phyloP scores from a whole-genome alignment of 2,888 invertebrate genomes.

The Tortricodes alternella region DNA sequence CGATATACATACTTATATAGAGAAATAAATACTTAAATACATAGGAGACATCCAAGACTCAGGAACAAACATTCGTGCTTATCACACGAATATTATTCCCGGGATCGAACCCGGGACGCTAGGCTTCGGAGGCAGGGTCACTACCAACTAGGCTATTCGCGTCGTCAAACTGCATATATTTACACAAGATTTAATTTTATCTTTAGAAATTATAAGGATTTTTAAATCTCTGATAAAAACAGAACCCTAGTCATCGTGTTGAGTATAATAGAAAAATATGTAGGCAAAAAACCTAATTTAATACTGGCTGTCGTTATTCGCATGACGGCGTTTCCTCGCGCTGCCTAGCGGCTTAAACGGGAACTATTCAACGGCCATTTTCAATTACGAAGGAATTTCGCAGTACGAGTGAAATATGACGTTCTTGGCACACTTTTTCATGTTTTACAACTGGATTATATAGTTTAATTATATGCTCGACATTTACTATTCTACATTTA shows the following conservation, averaged over 20 bases:
- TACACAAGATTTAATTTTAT: too few relatives aligned
- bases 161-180: too few relatives aligned
- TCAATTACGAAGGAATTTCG: constrained; percentile 40
- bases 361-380: constrained; percentile 26
- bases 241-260: constrained; percentile 16
- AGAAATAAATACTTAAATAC: too few relatives aligned
- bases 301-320: constrained; percentile 38
- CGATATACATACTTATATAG: too few relatives aligned
- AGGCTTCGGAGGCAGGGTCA: too few relatives aligned
- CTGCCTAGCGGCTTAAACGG: constrained; percentile 22
- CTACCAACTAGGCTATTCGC: too few relatives aligned
- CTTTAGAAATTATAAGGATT: neutral
- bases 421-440: constrained; percentile 21
- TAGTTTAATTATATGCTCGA: neutral
- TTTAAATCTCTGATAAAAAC: neutral
- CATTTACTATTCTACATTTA: neutral
- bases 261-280: constrained; percentile 37
- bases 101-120: too few relatives aligned
- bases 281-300: constrained; percentile 37
- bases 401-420: constrained; percentile 28
- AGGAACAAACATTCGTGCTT: too few relatives aligned
- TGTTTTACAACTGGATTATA: constrained; percentile 14
- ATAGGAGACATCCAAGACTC: too few relatives aligned
- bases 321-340: constrained; percentile 36
- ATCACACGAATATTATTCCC: too few relatives aligned